Base-by-base conservation (phyloP, 2,888 invertebrate species). In the Polymixis lichenea region DNA sequence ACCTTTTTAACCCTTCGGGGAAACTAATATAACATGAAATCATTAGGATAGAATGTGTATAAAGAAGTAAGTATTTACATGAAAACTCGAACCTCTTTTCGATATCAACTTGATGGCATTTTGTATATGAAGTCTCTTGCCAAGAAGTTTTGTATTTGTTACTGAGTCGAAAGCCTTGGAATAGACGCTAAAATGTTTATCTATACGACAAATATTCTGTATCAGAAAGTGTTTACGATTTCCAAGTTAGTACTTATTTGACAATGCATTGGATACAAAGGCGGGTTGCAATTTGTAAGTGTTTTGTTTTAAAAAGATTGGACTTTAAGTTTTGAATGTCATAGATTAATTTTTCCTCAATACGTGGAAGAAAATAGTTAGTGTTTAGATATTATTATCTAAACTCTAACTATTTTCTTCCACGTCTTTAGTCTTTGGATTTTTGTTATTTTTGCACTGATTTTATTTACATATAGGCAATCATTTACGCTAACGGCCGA, bases 71-170 rank as follows among this genome's bases (percentile, higher is more conserved):
- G 43, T 53, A 80, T 58, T 51, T 49, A 60, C 32, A 81, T 61
- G 61, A 66, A 77, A 60, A 60, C 49, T 82, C 55, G 25, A 69
- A 69, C 60, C 62, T 60, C 74, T 77, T 84, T 73, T 64, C 77
- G 64, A 82, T 82, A 69, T 73, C 28, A 76, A 76, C 70, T 69
- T 82, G 51, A 69, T 72, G 55, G 68, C 72, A 72, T 82, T 71
- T 74, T 79, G 64, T 72, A 43, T 79, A 74, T 76, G 60, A 67
- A 74, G 66, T 61, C 69, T 75, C 51, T 72, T 76, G 85, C 75
- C 82, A 85, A 85, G 68, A 83, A 78, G 51, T 78, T 73, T 62
- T 43, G 62, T 75, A 72, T 83, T 83, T 82, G 72, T 75, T 83
- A 72, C 67, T 19, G 38, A 83, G 70, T 83, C 62, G 53, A 76